Evolutionary conservation across 2,797 vertebrate species (phyloP), one percentile per base, ranked within the genome.

Genomic region (Microchirus variegatus): DNA sequence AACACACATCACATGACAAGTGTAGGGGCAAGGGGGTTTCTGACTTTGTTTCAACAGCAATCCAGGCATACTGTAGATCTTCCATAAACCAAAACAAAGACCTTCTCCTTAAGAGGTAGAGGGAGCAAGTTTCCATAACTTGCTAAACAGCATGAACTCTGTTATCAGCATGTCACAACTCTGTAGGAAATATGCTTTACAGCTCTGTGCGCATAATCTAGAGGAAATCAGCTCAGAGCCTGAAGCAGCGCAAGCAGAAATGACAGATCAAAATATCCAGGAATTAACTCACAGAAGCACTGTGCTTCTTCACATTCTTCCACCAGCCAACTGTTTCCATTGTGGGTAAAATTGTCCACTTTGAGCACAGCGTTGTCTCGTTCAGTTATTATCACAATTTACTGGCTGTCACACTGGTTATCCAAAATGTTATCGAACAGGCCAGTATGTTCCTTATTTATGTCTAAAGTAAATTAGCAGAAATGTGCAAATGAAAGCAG

Each of bases 291-390:
- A 31, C 9, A 26, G 45, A 57, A 43, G 42, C 17, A 36, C 38
- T 70, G 40, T 9, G 51, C 53, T 67, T 65, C 70, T 72, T 66
- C 59, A 22, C 49, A 55, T 64, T 57, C 52, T 44, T 51, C 41
- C 36, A 54, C 47, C 15, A n/a, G 53, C 18, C 36, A 15, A 62
- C 11, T 4, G 31, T 49, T 61, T 38, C n/a, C 15, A 41, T 22
- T 9, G 9, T 51, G 47, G 38, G 37, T 40, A 48, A 38, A 26
- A 31, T 3, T 11, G 46, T 59, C 10, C 0, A 18, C 56, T 80
- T 69, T 66, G 45, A 58, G 35, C 17, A n/a, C 26, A 16, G 1
- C 4, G 8, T 19, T 1, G 43, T 48, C 59, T 26, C 37, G 3
- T 38, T 48, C 48, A 53, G 64, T 35, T 76, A 71, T 43, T 12